A percentile compares a stretch with the other conserved stretches of the same genome.
These are phyloP conservation scores for Toxostoma redivivum DNA, from an alignment of 2,113 vertebrate species.

Conservation along the genomic window DNA sequence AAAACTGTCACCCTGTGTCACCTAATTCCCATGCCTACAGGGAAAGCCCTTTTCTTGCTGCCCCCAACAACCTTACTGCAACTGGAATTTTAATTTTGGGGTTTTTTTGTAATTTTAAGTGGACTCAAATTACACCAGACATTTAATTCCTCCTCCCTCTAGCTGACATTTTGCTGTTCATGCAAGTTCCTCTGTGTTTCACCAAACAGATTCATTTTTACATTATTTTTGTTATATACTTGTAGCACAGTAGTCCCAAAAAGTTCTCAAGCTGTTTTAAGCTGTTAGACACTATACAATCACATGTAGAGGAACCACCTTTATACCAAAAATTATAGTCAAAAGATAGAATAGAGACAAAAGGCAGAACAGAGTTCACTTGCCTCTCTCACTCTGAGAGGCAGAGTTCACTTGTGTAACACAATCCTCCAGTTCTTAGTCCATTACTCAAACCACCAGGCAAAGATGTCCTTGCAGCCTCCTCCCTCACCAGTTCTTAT, in stretches of 20 bases:
- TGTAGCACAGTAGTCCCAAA: background rate
- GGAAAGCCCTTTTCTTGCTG: background rate
- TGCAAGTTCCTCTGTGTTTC: background rate
- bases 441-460: background rate
- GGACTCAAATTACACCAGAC: background rate
- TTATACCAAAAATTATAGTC: background rate
- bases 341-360: background rate
- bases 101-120: background rate
- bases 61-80: background rate
- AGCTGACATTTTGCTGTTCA: background rate
- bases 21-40: background rate
- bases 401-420: background rate
- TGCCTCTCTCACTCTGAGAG: background rate
- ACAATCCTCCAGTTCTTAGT: background rate
- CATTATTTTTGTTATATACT: background rate
- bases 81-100: background rate
- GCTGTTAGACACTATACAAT: background rate
- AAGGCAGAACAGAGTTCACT: background rate
- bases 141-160: background rate
- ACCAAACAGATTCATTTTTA: background rate
- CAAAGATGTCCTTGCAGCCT: background rate
- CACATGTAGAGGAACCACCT: background rate
- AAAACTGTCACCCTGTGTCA: background rate
- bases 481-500: background rate
- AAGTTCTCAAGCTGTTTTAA: background rate